Conservation (phyloP, 2,113 vertebrate species). For the Perca schrenkii region DNA sequence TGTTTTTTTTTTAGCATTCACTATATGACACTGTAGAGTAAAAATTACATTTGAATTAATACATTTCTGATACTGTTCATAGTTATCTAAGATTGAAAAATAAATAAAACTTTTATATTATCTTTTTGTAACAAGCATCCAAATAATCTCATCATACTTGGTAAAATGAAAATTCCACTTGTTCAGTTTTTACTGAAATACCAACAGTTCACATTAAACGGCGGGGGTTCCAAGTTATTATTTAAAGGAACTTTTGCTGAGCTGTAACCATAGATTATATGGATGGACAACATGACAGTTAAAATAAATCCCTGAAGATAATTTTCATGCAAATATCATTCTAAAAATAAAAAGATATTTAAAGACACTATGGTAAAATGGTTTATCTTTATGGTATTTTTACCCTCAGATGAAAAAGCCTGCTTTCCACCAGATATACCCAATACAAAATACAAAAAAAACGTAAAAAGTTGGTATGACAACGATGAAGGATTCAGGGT, state of each 20-base stretch:
- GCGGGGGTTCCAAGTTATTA: too few relatives aligned
- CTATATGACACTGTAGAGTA: neutral
- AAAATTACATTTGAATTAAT: neutral
- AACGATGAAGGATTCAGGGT: rapidly evolving
- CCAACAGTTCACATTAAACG: neutral
- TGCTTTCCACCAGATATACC: slow-evolving; percentile 44
- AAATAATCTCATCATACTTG: neutral
- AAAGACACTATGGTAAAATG: neutral
- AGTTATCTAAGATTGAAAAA: neutral
- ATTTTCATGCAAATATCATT: neutral
- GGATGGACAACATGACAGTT: too few relatives aligned
- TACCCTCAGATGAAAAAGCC: slow-evolving; percentile 19
- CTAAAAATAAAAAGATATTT: neutral
- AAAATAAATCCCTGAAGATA: neutral
- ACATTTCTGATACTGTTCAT: neutral
- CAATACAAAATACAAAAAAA: neutral
- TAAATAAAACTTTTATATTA: too few relatives aligned
- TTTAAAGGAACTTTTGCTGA: too few relatives aligned
- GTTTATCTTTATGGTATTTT: neutral
- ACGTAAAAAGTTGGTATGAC: neutral
- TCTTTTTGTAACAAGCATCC: too few relatives aligned
- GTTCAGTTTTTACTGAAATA: neutral
- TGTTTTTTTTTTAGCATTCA: neutral
- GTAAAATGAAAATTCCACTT: neutral
- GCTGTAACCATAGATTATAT: too few relatives aligned